Conservation (phyloP, 1,140 invertebrate genomes). For the Samia ricini region DNA sequence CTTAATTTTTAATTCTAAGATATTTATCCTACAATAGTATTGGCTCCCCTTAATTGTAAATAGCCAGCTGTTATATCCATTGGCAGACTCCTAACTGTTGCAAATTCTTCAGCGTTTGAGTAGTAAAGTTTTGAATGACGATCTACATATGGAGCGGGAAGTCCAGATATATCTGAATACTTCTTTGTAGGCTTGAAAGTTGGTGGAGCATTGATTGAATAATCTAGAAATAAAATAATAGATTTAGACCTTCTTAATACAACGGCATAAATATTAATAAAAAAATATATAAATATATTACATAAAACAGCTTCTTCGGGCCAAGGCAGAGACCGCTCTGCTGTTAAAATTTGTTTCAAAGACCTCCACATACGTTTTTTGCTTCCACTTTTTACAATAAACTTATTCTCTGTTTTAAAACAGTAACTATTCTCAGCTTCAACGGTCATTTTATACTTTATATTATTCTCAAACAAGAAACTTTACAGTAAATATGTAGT, state of each 20-base stretch:
- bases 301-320: conserved; percentile 83
- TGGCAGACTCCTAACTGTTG: conserved; percentile 88
- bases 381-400: conserved; percentile 67
- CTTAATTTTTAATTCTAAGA: too few species aligned
- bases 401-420: conserved; percentile 68
- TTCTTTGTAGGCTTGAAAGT: conserved; percentile 94
- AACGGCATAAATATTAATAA: not conserved
- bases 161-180: conserved; percentile 94
- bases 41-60: conserved; percentile 90
- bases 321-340: conserved; percentile 85
- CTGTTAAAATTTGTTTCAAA: conserved; percentile 87
- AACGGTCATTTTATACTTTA: conserved; percentile 32
- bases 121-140: conserved; percentile 93
- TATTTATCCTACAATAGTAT: conserved; percentile 87
- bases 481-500: too few species aligned
- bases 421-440: conserved; percentile 54
- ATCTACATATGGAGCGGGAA: conserved; percentile 92
- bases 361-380: conserved; percentile 88
- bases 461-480: too few species aligned
- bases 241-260: conserved; percentile 9
- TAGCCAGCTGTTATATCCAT: conserved; percentile 95
- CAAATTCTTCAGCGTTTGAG: conserved; percentile 91
- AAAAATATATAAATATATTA: conserved; percentile 47
- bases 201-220: conserved; percentile 92
- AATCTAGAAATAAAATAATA: conserved; percentile 79